Evolutionary conservation across 2,888 invertebrate genomes (phyloP), one percentile per base, ranked within the genome.

Genomic region (Tetanocera ferruginea): DNA sequence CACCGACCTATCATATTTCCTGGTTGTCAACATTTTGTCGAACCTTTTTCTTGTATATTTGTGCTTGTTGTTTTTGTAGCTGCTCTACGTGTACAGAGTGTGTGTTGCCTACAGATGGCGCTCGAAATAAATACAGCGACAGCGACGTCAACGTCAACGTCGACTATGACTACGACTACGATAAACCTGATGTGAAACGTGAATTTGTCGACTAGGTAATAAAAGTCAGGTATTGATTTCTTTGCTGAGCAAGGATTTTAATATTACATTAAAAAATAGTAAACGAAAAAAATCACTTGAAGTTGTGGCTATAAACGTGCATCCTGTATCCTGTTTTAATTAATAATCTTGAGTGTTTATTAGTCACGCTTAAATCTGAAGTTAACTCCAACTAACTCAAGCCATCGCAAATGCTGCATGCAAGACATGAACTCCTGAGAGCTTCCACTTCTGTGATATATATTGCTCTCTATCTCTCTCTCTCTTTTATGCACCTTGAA

Each of bases 1-100:
- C 57, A 8, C n/a, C 57, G 57, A 60, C 25, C 57, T 23, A 60
- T 60, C 57, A 23, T 23, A 60, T 60, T 60, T 60, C 57, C 43
- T 43, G 57, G 4, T 25, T 25, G 57, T 60, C 57, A 19, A 60
- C 57, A 60, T 60, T 23, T 60, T 28, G 57, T 25, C 57, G 23
- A 1, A 19, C 9, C 1, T 19, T 60, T 14, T 23, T 28, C 9
- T 23, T 19, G 14, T 23, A 3, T 8, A 14, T 57, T 11, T 25
- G 8, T 57, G n/a, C 19, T 23, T 25, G 57, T 9, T 60, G 25
- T 60, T 28, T 43, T 60, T 60, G 8, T 60, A 6, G 57, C 25
- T 60, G 5, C 25, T 25, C 11, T 28, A 25, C 57, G 57, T 19
- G 19, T 60, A 9, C 57, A 11, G 43, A 43, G 25, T 25, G 9